Base-by-base conservation (phyloP, 2,888 invertebrate species). In the Magallana nippona region DNA sequence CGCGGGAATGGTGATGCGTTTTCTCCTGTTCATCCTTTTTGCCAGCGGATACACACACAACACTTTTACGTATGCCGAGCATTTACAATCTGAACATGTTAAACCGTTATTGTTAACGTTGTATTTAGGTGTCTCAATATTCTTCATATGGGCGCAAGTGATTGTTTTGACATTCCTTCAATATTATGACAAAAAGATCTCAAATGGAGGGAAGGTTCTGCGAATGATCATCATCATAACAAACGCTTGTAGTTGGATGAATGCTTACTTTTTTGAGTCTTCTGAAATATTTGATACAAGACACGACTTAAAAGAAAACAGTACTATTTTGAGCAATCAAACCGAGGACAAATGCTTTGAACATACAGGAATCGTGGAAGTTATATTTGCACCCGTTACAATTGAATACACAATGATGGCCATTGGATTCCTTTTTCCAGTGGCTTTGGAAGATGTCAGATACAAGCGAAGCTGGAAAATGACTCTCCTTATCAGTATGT, bases 351-450 rank as follows among this genome's bases (percentile, higher is more conserved):
- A 71, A 27, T 71, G 71, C 27, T 71, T 71, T 22, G 71, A 27
- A 11, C 32, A 22, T 22, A 32, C 5, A 13, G 71, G 32, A 15
- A 71, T 71, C 15, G 22, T 15, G 11, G 71, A 71, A 71, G 13
- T 71, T 1, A 71, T 71, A 10, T 71, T 71, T 27, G 71, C 71
- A 3, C 71, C 71, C 13, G 71, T 71, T 10, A 71, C 71, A 27
- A 71, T 71, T 71, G 71, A 71, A 27, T 71, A 71, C 13, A 71
- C 71, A 27, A 71, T 71, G 71, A 71, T 71, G 71, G 71, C 71
- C 1, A 71, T 71, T 8, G 71, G 71, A 5, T 71, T 27, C 32
- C 27, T 71, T 27, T 71, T 71, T 32, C 71, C 71, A 22, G 32
- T 15, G 22, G 71, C 71, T 15, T 27, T 71, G 11, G 71, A 71